Conservation (phyloP, 1,140 invertebrate genomes). For the Bilobella aurantiaca region DNA sequence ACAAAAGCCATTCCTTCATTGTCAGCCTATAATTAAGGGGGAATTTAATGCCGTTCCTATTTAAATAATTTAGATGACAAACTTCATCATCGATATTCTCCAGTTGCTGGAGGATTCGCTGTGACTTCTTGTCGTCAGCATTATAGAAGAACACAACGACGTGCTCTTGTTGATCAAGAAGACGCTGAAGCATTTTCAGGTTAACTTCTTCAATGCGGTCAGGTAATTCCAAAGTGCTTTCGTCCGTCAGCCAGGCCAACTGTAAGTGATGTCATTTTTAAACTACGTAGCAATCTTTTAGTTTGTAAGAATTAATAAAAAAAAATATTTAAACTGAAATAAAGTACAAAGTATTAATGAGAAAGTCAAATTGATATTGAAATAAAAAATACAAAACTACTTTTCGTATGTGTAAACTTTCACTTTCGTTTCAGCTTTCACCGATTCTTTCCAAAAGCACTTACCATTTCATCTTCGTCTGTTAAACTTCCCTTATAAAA, state of each 20-base stretch:
- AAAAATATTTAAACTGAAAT: neutral
- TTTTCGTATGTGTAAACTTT: too few relatives aligned
- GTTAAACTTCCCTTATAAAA: constrained; percentile 56
- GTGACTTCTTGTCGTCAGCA: constrained; percentile 78
- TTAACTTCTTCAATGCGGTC: constrained; percentile 92
- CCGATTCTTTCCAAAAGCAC: too few relatives aligned
- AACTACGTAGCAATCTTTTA: neutral
- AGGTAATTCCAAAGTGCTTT: constrained; percentile 79
- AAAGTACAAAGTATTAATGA: too few relatives aligned
- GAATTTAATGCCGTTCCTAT: constrained; percentile 5
- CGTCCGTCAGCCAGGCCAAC: constrained; percentile 79
- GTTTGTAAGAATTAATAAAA: neutral
- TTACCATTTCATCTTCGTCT: constrained; percentile 71
- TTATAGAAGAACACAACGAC: constrained; percentile 77
- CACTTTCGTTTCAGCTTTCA: too few relatives aligned
- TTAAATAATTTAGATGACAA: constrained; percentile 14
- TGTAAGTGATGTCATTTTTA: constrained; percentile 17
- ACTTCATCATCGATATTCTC: constrained; percentile 77
- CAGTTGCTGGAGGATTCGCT: constrained; percentile 75
- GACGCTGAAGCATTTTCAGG: constrained; percentile 78
- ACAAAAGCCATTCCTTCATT: constrained; percentile 85
- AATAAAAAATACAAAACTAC: too few relatives aligned
- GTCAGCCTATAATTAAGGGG: constrained; percentile 49
- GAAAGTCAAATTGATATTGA: too few relatives aligned
- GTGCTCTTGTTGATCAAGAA: constrained; percentile 60